Base-by-base conservation (phyloP, 2,797 vertebrate species). In the Sebastes steindachneri region DNA sequence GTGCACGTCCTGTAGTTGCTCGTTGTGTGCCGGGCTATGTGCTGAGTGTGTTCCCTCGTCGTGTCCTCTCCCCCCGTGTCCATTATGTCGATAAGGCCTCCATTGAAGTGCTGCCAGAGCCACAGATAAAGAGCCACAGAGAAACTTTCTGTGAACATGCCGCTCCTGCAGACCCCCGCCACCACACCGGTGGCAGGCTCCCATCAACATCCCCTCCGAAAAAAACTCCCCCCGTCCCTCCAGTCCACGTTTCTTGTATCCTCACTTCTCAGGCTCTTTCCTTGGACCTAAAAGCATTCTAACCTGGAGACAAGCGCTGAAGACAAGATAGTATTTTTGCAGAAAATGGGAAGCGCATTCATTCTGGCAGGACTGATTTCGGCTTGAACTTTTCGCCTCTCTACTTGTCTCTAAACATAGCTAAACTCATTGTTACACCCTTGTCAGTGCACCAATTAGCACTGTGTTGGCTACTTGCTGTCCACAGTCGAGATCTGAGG, bases 81-180 rank as follows among this genome's bases (percentile, higher is more conserved):
- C 94, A 95, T 96, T 94, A 95, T 87, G 87, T 63, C 77, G 96
- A 96, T 96, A 96, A 96, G 94, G 76, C 84, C 79, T 83, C 84
- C 88, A 95, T 82, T 96, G 96, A 96, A 94, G 94, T 90, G 68
- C 74, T 95, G 95, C 96, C 95, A 96, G 91, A 54, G 5, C 48
- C 73, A 77, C 87, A 95, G 95, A 96, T 95, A 94, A 94, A 93
- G 91, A 89, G 86, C 86, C 88, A 87, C 88, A 92, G 91, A 89
- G 89, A 86, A 88, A 79, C 48, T 87, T 82, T 89, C 89, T 94
- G 92, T 93, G 92, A 94, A 91, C 91, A 92, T 77, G 87, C 93
- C 89, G 94, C 91, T 80, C 77, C 79, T 77, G 76, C 78, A 83
- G 88, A 89, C 82, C 84, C 82, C 82, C 48, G 2, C 57, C 86